phyloP scores from a whole-genome alignment of 2,113 vertebrate species.

The Chloebia gouldiae region DNA sequence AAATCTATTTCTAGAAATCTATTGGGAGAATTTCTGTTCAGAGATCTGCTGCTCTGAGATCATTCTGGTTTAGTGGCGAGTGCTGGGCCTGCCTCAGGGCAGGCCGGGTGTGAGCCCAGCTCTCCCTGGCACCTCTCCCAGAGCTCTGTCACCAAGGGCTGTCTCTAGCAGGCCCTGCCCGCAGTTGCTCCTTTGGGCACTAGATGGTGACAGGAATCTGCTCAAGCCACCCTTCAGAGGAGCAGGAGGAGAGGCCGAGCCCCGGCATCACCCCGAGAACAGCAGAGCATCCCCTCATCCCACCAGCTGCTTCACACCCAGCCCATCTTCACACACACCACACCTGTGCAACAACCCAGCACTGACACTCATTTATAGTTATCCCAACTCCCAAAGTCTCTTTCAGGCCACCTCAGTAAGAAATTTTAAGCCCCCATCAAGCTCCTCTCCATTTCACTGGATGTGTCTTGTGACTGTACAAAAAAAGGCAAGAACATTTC shows the following conservation, averaged over 20 bases:
- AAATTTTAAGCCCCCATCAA: neutral
- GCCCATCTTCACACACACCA: neutral
- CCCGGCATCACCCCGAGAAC: too few relatives aligned
- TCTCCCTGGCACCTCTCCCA: neutral
- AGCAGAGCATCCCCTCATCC: neutral
- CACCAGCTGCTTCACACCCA: neutral
- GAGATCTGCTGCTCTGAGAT: neutral
- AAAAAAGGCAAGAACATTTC: neutral
- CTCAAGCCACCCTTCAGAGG: too few relatives aligned
- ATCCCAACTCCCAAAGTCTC: neutral
- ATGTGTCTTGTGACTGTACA: neutral
- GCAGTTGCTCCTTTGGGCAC: neutral
- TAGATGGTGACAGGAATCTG: neutral
- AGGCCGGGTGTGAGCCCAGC: neutral
- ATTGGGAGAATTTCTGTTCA: neutral
- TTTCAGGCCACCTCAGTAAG: neutral
- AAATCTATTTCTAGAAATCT: neutral
- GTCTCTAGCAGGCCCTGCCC: fast-evolving
- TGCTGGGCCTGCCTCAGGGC: neutral
- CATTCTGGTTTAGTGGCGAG: neutral
- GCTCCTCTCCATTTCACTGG: neutral
- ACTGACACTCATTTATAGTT: neutral
- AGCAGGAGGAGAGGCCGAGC: neutral
- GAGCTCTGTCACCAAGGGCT: fast-evolving
- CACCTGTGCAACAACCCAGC: fast-evolving